Evolutionary conservation across 2,113 vertebrate genomes (phyloP), one percentile per base, ranked within the genome.

Genomic region (Sebastes fasciatus): DNA sequence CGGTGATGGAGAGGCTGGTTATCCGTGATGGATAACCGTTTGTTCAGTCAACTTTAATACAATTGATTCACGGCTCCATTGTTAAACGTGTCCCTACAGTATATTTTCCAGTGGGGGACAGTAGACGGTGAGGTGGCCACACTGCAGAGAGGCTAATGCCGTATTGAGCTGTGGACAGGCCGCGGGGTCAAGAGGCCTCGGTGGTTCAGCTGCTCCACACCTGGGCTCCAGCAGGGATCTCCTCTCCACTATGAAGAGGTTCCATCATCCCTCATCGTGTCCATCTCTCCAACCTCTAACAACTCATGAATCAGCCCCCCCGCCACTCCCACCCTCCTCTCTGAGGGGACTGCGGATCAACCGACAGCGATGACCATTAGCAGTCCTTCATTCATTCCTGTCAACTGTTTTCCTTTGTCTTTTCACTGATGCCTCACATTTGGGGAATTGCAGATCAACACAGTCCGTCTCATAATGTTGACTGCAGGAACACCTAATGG

Each of bases 131-230:
- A 67, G 9, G 6, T 8, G 74, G 42, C 46, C 75, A 26, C 43
- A 43, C 10, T 86, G 75, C 64, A 52, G 71, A 78, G 74, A 78
- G 88, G 86, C 79, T 95, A 94, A 96, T 95, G 92, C 71, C 48
- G 84, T 95, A 96, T 95, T 95, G 94, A 96, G 92, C 89, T 89
- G 81, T 78, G 93, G 93, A 91, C 93, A 91, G 92, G 62, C 80
- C 11, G 19, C 1, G 68, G 34, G 90, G 93, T 94, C 94, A 94
- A 84, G 91, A 88, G 89, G 83, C 78, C 86, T 77, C 1, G 77
- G 61, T 69, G 88, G 79, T 75, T 84, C 94, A 96, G 94, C 94
- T 95, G 94, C 64, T 80, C 71, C 74, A 85, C 95, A 95, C 93
- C 94, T 95, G 95, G 77, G 92, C 23, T 83, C 88, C 34, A 5